A percentile compares a stretch with the other conserved stretches of the same genome.
These are phyloP conservation scores for Papilio polytes DNA, from an alignment of 1,140 invertebrate genomes.

Conservation along the genomic window DNA sequence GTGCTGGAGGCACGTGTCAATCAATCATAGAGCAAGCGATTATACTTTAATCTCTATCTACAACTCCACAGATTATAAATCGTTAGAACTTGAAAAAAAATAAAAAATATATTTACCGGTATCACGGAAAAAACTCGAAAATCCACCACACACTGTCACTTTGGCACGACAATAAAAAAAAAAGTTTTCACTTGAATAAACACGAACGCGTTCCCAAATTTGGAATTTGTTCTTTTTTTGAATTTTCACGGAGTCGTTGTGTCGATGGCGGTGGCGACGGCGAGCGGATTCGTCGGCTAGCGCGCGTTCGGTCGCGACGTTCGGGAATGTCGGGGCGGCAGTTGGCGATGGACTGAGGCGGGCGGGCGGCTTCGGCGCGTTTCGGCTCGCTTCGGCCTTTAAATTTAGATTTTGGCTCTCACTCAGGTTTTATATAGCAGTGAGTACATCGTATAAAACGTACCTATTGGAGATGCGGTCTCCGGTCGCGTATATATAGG, in stretches of 20 bases:
- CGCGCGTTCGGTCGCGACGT: conserved; percentile 69
- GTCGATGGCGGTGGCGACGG: conserved; percentile 51
- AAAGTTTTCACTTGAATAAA: conserved; percentile 57
- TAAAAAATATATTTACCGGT: conserved; percentile 65
- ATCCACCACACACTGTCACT: conserved; percentile 76
- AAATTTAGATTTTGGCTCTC: conserved; percentile 82
- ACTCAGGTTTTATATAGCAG: conserved; percentile 83
- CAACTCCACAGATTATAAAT: conserved; percentile 48
- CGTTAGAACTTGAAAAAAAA: conserved; percentile 45
- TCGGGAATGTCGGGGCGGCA: conserved; percentile 75
- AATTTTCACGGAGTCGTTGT: conserved; percentile 59
- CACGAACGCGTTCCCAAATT: conserved; percentile 64
- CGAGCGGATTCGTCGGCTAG: conserved; percentile 64
- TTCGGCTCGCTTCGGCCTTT: conserved; percentile 76
- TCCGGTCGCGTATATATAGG: conserved; percentile 76
- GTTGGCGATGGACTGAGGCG: conserved; percentile 78
- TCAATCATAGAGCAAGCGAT: conserved; percentile 45
- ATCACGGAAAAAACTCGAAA: conserved; percentile 62
- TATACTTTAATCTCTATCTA: conserved; percentile 30
- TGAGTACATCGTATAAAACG: conserved; percentile 82
- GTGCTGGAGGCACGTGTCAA: conserved; percentile 56
- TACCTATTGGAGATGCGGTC: conserved; percentile 78
- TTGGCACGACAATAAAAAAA: conserved; percentile 56
- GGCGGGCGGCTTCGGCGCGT: conserved; percentile 75
- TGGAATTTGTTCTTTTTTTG: conserved; percentile 58